Conservation (phyloP, 2,888 invertebrate genomes). For the Ditylenchus weischeri region DNA sequence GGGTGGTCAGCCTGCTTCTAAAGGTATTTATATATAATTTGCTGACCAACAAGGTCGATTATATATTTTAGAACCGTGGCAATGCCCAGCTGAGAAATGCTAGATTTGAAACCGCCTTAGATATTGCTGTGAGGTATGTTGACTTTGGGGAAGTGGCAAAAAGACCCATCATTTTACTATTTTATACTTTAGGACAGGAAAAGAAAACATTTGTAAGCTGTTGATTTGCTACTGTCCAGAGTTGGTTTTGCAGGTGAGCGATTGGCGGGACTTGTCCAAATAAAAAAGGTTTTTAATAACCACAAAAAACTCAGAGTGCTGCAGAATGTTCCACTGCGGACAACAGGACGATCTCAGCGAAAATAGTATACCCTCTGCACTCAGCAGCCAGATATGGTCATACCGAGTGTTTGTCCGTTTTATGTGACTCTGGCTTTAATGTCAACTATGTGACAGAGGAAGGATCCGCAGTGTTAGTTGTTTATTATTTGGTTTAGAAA, state of each 20-base stretch:
- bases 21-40: constrained; percentile 60
- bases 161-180: too few species aligned
- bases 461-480: constrained; percentile 58
- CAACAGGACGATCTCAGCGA: constrained; percentile 31
- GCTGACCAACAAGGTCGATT: too few species aligned
- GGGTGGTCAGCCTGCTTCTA: constrained; percentile 63
- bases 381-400: constrained; percentile 75
- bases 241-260: constrained; percentile 38
- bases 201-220: constrained; percentile 39
- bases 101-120: constrained; percentile 81
- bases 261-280: background rate
- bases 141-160: too few species aligned
- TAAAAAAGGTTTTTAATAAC: background rate
- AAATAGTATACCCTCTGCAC: constrained; percentile 68
- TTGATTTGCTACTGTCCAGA: constrained; percentile 43
- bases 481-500: constrained; percentile 17
- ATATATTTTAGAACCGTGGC: constrained; percentile 40
- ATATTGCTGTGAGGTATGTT: constrained; percentile 72
- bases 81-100: constrained; percentile 50
- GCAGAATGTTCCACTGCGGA: constrained; percentile 37
- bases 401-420: constrained; percentile 60
- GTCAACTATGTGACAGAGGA: constrained; percentile 64
- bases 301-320: constrained; percentile 28
- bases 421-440: constrained; percentile 71
- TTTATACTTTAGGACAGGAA: constrained; percentile 65